phyloP scores from a whole-genome alignment of 2,113 vertebrate species.

The Desmodus rotundus region DNA sequence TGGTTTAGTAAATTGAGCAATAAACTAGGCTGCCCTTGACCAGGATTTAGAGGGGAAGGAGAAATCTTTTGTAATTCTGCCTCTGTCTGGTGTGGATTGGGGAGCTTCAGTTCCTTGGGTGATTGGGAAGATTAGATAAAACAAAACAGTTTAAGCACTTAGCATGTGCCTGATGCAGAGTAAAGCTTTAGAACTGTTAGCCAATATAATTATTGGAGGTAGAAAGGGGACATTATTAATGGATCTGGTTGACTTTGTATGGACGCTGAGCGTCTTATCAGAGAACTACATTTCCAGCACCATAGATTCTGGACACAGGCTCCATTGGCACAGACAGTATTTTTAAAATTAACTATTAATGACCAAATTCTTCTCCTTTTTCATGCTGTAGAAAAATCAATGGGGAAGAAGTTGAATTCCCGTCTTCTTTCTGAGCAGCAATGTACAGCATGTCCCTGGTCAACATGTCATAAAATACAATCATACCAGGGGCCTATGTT shows the following conservation, averaged over 20 bases:
- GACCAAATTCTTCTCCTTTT: neutral
- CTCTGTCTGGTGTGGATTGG: neutral
- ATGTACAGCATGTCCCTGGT: neutral
- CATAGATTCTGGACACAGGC: neutral
- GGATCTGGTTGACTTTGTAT: neutral
- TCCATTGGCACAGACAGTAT: neutral
- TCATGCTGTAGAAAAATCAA: neutral
- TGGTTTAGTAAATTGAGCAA: constrained; percentile 65
- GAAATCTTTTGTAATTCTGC: constrained; percentile 1
- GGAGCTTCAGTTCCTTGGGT: neutral
- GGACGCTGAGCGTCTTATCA: neutral
- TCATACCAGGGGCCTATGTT: neutral
- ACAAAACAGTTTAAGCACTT: neutral
- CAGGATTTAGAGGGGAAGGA: constrained; percentile 20
- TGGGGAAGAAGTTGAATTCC: neutral
- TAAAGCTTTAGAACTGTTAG: neutral
- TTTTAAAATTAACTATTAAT: constrained; percentile 35
- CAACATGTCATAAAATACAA: neutral
- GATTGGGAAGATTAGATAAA: neutral
- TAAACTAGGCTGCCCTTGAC: constrained; percentile 59
- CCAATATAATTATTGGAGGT: neutral
- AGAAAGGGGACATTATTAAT: neutral
- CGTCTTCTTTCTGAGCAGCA: neutral
- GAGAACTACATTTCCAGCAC: neutral
- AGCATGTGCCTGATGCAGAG: neutral